These are phyloP conservation scores for Garrulus glandarius DNA, from an alignment of 2,797 vertebrate species.

Conservation along the genomic window DNA sequence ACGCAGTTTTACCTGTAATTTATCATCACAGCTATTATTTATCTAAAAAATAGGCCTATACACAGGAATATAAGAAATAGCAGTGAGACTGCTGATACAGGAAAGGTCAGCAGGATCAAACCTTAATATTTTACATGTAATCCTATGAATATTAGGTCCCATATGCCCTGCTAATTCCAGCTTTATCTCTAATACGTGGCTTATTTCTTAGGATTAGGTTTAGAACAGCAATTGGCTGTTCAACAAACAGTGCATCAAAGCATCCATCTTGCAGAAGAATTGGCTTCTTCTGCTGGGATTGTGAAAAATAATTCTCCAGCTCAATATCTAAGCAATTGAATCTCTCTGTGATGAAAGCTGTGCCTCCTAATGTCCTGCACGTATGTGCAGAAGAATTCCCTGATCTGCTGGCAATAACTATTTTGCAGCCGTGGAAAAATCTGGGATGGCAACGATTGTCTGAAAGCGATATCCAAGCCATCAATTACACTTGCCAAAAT, in stretches of 20 bases:
- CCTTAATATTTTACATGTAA: slow-evolving; percentile 21
- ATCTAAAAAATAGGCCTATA: background rate
- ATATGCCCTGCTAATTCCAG: slow-evolving; percentile 31
- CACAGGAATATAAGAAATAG: background rate
- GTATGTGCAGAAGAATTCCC: background rate
- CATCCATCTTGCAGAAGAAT: background rate
- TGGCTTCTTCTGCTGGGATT: background rate
- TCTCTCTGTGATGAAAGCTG: background rate
- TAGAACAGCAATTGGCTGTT: background rate
- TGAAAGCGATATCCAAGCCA: background rate
- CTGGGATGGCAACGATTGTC: background rate
- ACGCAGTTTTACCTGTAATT: background rate
- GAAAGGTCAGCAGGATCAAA: background rate
- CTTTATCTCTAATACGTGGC: background rate
- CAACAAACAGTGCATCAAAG: background rate
- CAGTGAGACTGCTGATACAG: background rate
- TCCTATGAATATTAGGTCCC: slow-evolving; percentile 22
- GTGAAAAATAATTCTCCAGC: background rate
- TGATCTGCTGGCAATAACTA: accelerated
- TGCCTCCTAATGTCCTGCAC: accelerated
- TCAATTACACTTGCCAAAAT: background rate
- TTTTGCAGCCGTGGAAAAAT: background rate
- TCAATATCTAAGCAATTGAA: background rate
- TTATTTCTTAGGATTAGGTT: slow-evolving; percentile 47
- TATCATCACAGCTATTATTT: background rate